Evolutionary conservation across 1,140 invertebrate genomes (phyloP), one percentile per base, ranked within the genome.

Genomic region (Euwallacea fornicatus): DNA sequence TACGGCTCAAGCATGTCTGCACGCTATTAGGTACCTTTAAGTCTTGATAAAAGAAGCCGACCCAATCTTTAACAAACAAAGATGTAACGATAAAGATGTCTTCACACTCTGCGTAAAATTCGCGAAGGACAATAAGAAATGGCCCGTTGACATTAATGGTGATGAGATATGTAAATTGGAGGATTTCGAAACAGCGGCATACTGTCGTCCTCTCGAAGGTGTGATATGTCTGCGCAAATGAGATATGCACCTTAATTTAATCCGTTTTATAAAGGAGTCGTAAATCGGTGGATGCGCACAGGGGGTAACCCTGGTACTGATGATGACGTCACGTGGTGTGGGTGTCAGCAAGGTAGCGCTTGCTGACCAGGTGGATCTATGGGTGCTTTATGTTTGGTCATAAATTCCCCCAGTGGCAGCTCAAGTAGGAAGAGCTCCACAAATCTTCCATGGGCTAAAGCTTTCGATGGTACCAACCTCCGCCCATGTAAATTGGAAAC

Each of bases 161-260:
- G 72, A 73, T 73, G 72, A 73, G 72, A 73, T 73, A 73, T 73
- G 72, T 73, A 71, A 73, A 73, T 73, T 73, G 63, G 63, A 44
- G 59, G 42, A 67, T 67, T 50, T 65, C 44, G 50, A 72, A 72
- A 60, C 71, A 72, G 71, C 68, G 72, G 72, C 59, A 70, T 71
- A 71, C 72, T 67, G 63, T 63, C 63, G 56, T 54, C 63, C 11
- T 2, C 43, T 58, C 13, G 55, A 61, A 73, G 56, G 72, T 73
- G 72, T 73, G 72, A 73, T 73, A 73, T 73, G 72, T 73, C 72
- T 67, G 64, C 59, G 64, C 68, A 73, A 71, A 73, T 70, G 68
- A 73, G 72, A 73, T 67, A 73, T 73, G 68, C 61, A 21, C 33
- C 62, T 71, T 73, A 73, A 73, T 73, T 73, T 73, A 73, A 73